phyloP scores from a whole-genome alignment of 2,888 invertebrate species.

The Coenonympha glycerion region DNA sequence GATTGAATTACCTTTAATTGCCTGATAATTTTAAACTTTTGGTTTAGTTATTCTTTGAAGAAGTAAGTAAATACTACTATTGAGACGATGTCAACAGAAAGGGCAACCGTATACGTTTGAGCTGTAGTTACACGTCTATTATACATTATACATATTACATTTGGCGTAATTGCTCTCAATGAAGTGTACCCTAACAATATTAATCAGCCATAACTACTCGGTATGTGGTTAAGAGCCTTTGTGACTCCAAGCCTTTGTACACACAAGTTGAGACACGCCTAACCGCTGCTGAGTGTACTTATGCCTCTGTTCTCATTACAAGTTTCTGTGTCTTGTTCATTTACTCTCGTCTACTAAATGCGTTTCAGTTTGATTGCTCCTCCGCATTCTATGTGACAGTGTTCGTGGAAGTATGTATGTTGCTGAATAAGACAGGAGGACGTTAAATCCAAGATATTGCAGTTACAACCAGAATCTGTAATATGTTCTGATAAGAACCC shows the following conservation, averaged over 20 bases:
- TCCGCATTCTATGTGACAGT: background rate
- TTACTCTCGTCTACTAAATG: background rate
- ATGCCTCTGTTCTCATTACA: constrained; percentile 22
- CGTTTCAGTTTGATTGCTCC: background rate
- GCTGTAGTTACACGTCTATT: too few species aligned
- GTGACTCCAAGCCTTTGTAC: constrained; percentile 19
- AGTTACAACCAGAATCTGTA: too few species aligned
- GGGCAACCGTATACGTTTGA: too few species aligned
- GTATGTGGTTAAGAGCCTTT: constrained; percentile 17
- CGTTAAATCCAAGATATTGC: too few species aligned
- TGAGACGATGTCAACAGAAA: too few species aligned
- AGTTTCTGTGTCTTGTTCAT: constrained; percentile 17
- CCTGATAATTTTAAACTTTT: too few species aligned
- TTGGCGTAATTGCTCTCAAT: background rate
- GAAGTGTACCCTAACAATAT: background rate
- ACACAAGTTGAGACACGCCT: constrained; percentile 21
- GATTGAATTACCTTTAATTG: too few species aligned
- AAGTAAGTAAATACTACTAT: too few species aligned
- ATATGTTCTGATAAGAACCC: too few species aligned
- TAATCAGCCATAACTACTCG: constrained; percentile 19
- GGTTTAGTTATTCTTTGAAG: too few species aligned
- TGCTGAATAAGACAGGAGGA: too few species aligned
- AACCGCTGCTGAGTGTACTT: constrained; percentile 16
- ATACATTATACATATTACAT: background rate
- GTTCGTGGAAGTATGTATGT: background rate